phyloP scores from a whole-genome alignment of 1,140 invertebrate species.

The Gonatopus flavifemur region DNA sequence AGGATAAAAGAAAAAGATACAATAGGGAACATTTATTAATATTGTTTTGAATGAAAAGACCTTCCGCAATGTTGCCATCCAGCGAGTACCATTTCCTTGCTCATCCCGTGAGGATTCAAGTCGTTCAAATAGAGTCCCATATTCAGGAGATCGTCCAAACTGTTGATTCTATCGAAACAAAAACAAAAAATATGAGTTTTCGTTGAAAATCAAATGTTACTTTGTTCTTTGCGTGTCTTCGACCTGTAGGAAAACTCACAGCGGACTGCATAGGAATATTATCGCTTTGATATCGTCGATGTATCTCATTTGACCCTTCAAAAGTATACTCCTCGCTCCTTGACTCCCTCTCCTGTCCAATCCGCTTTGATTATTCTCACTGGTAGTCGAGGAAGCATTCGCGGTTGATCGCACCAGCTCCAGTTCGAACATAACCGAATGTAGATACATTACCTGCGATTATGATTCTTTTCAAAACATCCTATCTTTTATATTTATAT shows the following conservation, averaged over 20 bases:
- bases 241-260: conserved; percentile 65
- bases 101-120: conserved; percentile 82
- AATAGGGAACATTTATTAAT: conserved; percentile 6
- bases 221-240: not conserved
- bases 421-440: conserved; percentile 75
- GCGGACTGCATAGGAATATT: conserved; percentile 82
- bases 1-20: conserved; percentile 3
- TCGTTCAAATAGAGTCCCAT: conserved; percentile 82
- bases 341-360: conserved; percentile 69
- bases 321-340: conserved; percentile 68
- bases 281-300: conserved; percentile 76
- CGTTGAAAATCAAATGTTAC: conserved; percentile 2
- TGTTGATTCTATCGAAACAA: conserved; percentile 70
- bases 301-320: conserved; percentile 85
- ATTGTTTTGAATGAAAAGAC: conserved; percentile 38
- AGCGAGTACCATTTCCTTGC: conserved; percentile 79
- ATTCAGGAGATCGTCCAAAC: conserved; percentile 76
- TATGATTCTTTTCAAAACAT: not conserved
- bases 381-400: conserved; percentile 18
- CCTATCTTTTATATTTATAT: not conserved
- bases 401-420: conserved; percentile 64
- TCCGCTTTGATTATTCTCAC: conserved; percentile 25
- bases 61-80: conserved; percentile 87
- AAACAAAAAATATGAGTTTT: conserved; percentile 2
- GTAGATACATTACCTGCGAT: conserved; percentile 67